phyloP scores from a whole-genome alignment of 1,140 invertebrate genomes.

The Camponotus vicinus region DNA sequence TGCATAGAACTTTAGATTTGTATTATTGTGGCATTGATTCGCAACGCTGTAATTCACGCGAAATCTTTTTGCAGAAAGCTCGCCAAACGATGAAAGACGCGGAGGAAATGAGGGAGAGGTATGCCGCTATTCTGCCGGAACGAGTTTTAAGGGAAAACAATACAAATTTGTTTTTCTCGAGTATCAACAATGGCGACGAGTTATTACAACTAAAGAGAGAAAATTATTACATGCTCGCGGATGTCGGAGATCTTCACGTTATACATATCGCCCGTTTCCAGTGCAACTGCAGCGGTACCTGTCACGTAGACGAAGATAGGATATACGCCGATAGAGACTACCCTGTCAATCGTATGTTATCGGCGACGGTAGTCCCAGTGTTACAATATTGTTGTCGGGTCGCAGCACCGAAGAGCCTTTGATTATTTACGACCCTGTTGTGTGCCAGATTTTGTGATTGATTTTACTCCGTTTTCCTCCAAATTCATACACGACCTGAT shows the following conservation, averaged over 20 bases:
- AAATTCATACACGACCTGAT: conserved; percentile 24
- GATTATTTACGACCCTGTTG: conserved; percentile 51
- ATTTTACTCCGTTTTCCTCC: conserved; percentile 18
- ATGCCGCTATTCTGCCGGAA: conserved; percentile 66
- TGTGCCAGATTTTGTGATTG: conserved; percentile 39
- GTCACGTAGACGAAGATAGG: conserved; percentile 55
- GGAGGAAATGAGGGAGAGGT: conserved; percentile 19
- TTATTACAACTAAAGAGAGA: conserved; percentile 66
- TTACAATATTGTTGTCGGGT: conserved; percentile 61
- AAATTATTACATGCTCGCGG: conserved; percentile 69
- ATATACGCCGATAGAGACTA: conserved; percentile 56
- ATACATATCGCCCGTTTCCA: conserved; percentile 73
- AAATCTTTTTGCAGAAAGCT: conserved; percentile 44
- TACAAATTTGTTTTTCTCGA: conserved; percentile 71
- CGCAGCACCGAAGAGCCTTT: conserved; percentile 42
- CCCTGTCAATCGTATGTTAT: conserved; percentile 44
- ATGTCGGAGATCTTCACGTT: conserved; percentile 76
- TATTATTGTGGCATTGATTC: background rate
- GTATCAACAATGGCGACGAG: conserved; percentile 75
- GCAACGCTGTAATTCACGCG: background rate
- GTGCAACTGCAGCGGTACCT: conserved; percentile 69
- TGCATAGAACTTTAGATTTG: conserved; percentile 16
- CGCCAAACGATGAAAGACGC: conserved; percentile 39
- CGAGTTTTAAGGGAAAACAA: conserved; percentile 69
- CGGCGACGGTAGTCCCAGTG: background rate